Evolutionary conservation across 2,888 invertebrate genomes (phyloP).

Genomic region (Argynnis bischoffii): DNA sequence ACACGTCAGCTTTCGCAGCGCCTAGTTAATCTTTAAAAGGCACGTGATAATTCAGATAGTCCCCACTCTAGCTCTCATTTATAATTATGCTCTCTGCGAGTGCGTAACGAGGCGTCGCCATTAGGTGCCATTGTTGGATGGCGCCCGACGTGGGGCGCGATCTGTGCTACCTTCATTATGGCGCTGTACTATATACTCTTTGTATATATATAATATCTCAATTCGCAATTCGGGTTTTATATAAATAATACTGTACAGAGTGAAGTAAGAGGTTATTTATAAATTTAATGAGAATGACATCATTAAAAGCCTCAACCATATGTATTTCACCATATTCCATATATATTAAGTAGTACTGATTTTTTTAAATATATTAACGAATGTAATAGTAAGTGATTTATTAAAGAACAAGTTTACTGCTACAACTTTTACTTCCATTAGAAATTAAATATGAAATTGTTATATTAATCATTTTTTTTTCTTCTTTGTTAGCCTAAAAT

Average conservation of each 20-base stretch:
- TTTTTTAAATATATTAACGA: no score
- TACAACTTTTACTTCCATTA: no score
- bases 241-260: slow-evolving; percentile 6
- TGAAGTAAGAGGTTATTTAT: slow-evolving; percentile 11
- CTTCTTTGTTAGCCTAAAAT: no score
- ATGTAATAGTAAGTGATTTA: no score
- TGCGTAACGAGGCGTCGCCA: slow-evolving; percentile 60
- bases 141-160: slow-evolving; percentile 60
- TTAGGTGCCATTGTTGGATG: slow-evolving; percentile 67
- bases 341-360: not conserved
- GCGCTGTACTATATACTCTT: slow-evolving; percentile 20
- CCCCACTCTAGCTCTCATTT: slow-evolving; percentile 36
- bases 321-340: not conserved
- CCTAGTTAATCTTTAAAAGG: slow-evolving; percentile 40
- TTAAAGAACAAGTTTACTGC: no score
- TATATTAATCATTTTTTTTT: no score
- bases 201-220: slow-evolving; percentile 7
- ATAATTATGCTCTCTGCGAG: slow-evolving; percentile 40
- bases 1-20: slow-evolving; percentile 31
- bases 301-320: slow-evolving; percentile 5
- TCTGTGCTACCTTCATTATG: slow-evolving; percentile 38
- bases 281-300: slow-evolving; percentile 7
- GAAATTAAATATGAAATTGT: no score
- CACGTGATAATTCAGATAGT: slow-evolving; percentile 41
- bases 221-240: slow-evolving; percentile 23